Conservation (phyloP, 2,797 vertebrate genomes). For the Manis pentadactyla region DNA sequence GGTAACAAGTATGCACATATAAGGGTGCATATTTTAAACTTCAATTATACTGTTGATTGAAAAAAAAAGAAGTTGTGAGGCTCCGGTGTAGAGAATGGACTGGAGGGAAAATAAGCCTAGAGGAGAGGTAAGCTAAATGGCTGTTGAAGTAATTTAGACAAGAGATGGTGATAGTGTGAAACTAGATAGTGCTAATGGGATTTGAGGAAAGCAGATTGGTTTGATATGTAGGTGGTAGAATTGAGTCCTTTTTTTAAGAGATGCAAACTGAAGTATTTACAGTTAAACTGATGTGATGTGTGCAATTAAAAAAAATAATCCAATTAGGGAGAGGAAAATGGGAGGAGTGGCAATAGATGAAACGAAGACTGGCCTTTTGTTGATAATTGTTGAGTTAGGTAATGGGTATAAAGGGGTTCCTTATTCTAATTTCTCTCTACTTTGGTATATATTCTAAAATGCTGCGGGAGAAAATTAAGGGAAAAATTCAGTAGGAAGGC, state of each 20-base stretch:
- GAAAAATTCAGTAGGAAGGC: not conserved
- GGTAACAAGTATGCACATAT: conserved; percentile 12
- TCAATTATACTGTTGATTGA: not conserved
- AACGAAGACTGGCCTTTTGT: not conserved
- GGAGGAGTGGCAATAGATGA: not conserved
- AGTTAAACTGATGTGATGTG: not conserved
- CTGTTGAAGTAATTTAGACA: not conserved
- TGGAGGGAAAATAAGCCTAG: not conserved
- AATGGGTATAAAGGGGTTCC: not conserved
- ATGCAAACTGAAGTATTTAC: not conserved
- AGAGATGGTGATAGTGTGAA: not conserved
- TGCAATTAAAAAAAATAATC: not conserved
- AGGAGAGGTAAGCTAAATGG: not conserved
- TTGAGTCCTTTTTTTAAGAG: not conserved
- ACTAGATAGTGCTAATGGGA: not conserved
- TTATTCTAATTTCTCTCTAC: not conserved
- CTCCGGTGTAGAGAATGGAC: not conserved
- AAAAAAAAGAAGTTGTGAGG: not conserved
- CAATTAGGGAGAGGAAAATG: not conserved
- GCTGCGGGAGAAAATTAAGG: not conserved
- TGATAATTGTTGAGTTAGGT: not conserved
- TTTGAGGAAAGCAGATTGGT: not conserved
- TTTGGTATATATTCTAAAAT: conserved; percentile 21
- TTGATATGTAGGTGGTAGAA: conserved; percentile 17
- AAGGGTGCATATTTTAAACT: not conserved